phyloP scores from a whole-genome alignment of 1,140 invertebrate genomes.

The Brachionus koreanus region DNA sequence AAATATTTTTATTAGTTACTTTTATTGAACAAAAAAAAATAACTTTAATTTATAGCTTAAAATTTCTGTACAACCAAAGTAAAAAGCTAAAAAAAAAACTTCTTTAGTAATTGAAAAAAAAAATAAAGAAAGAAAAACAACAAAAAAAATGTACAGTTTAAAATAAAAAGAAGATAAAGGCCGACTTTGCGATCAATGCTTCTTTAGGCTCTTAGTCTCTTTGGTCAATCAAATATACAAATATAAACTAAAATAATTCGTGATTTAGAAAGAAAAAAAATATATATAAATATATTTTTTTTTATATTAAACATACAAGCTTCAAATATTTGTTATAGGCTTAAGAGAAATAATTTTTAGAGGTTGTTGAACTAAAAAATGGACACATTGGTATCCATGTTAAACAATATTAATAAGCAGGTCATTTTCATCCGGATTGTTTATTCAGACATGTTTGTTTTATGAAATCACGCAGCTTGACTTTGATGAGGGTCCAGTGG shows the following conservation, averaged over 20 bases:
- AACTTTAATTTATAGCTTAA: slow-evolving; percentile 24
- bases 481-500: background rate
- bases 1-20: slow-evolving; percentile 6
- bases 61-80: slow-evolving; percentile 28
- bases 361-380: background rate
- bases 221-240: background rate
- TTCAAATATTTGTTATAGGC: slow-evolving; percentile 16
- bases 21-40: background rate
- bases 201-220: slow-evolving; percentile 1
- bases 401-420: background rate
- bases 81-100: slow-evolving; percentile 8
- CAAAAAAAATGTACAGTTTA: slow-evolving; percentile 15
- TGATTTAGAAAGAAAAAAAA: background rate
- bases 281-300: background rate
- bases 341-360: background rate
- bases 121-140: background rate
- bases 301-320: background rate
- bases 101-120: background rate
- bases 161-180: background rate
- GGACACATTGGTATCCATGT: background rate
- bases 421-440: background rate
- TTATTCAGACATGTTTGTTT: background rate
- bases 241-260: slow-evolving; percentile 4
- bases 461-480: background rate
- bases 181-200: background rate